Conservation (phyloP, 2,113 vertebrate species). For the Ptilorrhoa leucosticta region DNA sequence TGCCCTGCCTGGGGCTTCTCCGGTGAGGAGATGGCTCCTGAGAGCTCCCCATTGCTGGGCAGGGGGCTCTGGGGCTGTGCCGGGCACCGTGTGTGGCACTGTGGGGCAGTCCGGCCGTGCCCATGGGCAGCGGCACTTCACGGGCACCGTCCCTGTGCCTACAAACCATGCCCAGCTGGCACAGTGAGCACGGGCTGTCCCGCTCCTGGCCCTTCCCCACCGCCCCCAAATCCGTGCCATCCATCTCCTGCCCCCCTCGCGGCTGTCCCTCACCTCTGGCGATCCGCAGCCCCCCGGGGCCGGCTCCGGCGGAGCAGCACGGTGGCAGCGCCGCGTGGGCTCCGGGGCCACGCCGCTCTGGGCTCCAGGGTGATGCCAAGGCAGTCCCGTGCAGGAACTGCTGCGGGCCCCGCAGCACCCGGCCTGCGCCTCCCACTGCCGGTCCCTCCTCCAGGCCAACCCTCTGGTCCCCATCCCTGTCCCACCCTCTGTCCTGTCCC, state of each 20-base stretch:
- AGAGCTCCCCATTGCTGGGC: not conserved
- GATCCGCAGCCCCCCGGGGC: not conserved
- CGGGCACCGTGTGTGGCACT: not conserved
- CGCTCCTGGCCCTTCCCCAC: not conserved
- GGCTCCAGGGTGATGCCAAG: not conserved
- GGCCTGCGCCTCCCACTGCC: not conserved
- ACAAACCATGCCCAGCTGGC: rapidly evolving
- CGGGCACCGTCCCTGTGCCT: not conserved
- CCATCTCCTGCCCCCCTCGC: not conserved
- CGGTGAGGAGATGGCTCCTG: rapidly evolving
- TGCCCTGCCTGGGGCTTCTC: not conserved
- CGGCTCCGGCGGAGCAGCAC: not conserved
- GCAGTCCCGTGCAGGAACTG: not conserved
- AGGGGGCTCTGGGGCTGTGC: not conserved
- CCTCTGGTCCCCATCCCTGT: not conserved
- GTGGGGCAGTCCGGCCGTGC: not conserved
- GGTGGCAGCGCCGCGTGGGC: not conserved
- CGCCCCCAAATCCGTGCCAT: not conserved
- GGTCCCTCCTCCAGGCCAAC: slow-evolving; percentile 49
- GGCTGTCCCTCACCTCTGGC: not conserved
- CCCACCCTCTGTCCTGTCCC: not conserved
- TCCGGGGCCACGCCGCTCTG: rapidly evolving
- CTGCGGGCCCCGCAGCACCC: not conserved
- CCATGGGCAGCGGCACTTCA: rapidly evolving
- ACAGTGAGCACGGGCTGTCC: not conserved